phyloP scores from a whole-genome alignment of 2,888 invertebrate genomes.

The Tolmerus cingulatus region DNA sequence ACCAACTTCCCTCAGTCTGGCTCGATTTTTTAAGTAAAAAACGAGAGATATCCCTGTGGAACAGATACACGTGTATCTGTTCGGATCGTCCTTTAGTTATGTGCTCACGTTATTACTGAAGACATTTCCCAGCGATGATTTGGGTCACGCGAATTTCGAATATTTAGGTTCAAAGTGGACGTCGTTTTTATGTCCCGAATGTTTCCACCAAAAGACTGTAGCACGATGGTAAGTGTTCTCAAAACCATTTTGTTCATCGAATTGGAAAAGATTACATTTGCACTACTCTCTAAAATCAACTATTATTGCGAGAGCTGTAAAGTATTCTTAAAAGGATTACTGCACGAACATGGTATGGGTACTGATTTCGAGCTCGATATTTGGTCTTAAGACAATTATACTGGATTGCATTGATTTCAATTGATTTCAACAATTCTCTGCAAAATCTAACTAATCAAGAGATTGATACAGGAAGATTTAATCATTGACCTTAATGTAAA shows the following conservation, averaged over 20 bases:
- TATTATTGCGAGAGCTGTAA: not conserved
- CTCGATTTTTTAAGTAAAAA: not conserved
- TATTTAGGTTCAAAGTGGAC: not conserved
- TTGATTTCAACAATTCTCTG: not conserved
- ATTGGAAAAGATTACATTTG: not conserved
- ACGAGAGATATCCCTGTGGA: not conserved
- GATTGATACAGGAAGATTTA: not conserved
- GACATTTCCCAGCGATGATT: not conserved
- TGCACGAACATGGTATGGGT: not conserved
- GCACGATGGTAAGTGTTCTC: not conserved
- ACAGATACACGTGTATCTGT: not conserved
- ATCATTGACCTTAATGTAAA: not conserved
- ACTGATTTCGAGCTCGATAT: not conserved
- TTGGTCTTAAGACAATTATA: not conserved
- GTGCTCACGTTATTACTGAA: not conserved
- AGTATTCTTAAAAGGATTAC: not conserved
- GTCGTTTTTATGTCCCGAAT: not conserved
- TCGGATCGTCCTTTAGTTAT: not conserved
- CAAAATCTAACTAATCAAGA: not conserved
- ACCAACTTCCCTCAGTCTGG: constrained; percentile 4
- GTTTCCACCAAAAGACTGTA: not conserved
- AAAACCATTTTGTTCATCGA: not conserved
- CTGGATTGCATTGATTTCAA: not conserved
- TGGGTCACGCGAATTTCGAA: not conserved
- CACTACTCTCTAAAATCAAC: not conserved